Conservation (phyloP, 2,113 vertebrate genomes). For the Stigmatopora argus region DNA sequence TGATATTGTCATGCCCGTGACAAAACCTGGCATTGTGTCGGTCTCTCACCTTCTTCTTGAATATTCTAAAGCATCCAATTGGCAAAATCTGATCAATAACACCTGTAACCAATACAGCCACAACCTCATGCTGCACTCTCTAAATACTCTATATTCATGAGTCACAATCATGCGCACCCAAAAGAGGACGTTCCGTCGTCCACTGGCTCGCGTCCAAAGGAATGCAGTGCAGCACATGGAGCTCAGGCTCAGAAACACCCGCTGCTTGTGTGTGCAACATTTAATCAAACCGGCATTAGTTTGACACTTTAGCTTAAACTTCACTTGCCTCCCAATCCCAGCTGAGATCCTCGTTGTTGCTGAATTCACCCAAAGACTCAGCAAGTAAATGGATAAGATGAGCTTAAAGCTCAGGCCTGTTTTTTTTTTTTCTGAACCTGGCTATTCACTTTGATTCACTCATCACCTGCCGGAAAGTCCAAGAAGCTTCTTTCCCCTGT, state of each 20-base stretch:
- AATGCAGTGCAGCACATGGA: conserved; percentile 26
- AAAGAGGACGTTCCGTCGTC: neutral
- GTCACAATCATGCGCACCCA: neutral
- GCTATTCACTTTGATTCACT: conserved; percentile 44
- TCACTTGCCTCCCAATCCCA: conserved; percentile 63
- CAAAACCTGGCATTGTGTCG: neutral
- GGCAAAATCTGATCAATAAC: too few relatives aligned
- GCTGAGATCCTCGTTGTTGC: conserved; percentile 55
- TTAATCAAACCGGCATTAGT: conserved; percentile 72
- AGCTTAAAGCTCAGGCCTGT: conserved; percentile 37
- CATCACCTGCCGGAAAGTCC: conserved; percentile 40
- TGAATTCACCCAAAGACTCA: conserved; percentile 58
- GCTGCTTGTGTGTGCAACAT: conserved; percentile 59
- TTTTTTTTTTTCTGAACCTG: conserved; percentile 54
- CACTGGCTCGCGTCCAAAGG: conserved; percentile 7
- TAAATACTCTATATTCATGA: neutral
- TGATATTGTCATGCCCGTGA: neutral
- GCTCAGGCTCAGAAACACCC: conserved; percentile 58
- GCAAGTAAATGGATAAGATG: conserved; percentile 69
- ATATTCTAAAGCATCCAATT: too few relatives aligned
- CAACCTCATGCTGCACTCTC: neutral
- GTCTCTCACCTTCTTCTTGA: too few relatives aligned
- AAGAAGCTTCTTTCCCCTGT: conserved; percentile 1
- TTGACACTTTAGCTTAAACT: conserved; percentile 60
- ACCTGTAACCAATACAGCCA: neutral